Evolutionary conservation across 2,888 invertebrate species (phyloP), one percentile per base, ranked within the genome.

Genomic region (Aleiodes alternator): DNA sequence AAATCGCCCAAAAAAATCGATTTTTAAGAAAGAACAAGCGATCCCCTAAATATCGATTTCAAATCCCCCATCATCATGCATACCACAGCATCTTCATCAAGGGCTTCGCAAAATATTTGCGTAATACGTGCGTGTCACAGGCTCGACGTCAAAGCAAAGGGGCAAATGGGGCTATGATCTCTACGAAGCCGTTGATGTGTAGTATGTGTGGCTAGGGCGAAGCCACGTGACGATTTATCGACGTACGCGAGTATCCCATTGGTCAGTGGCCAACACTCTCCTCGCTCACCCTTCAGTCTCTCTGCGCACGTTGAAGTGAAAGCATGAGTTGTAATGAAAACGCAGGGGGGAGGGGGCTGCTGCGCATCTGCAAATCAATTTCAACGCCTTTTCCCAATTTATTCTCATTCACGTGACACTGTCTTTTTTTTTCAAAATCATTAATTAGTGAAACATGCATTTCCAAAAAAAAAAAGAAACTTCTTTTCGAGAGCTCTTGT

Each of bases 171-270:
- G 29, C 23, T 11, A 43, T 48, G 56, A 43, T 48, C 29, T 48
- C 29, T 16, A 29, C 16, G 48, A 48, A 38, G 34, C 48, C 23
- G 56, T 48, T 70, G 70, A 38, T 71, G 59, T 71, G 29, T 50
- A 48, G 23, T 23, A 23, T 23, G 23, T 71, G 71, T 50, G 64
- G 71, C 71, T 5, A 57, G 50, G 50, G 59, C 71, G 31, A 29
- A 51, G 43, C 73, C 66, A 56, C 68, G 73, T 68, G 73, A 55
- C 73, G 50, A 73, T 73, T 73, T 73, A 73, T 73, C 73, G 68
- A 73, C 68, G 23, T 73, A 23, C 55, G 48, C 66, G 66, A 38
- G 53, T 72, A 72, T 64, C 55, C 61, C 72, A 72, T 55, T 72
- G 72, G 61, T 53, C 61, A 53, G 16, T 64, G 51, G 16, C 64